Percentiles rank a stretch among this genome's conserved stretches.
Evolutionary conservation across 1,140 invertebrate species (phyloP).

Genomic region (Micrasema longulum): DNA sequence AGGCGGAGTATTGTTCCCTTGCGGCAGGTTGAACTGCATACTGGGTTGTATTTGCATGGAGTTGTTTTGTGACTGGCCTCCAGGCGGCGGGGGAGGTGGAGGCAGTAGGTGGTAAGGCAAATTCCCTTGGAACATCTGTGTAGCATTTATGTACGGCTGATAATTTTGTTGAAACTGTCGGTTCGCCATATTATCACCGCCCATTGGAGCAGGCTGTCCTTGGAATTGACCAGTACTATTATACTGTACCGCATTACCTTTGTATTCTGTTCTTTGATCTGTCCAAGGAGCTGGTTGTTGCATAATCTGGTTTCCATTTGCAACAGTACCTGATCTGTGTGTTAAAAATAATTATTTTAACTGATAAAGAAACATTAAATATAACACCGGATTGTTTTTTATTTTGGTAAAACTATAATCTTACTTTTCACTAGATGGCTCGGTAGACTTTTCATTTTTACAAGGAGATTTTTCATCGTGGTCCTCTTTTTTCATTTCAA

Average conservation of each 20-base stretch:
- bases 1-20: slow-evolving; percentile 39
- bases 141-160: slow-evolving; percentile 43
- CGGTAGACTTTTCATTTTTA: neutral
- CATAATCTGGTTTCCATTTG: neutral
- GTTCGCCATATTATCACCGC: slow-evolving; percentile 20
- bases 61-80: slow-evolving; percentile 41
- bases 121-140: slow-evolving; percentile 48
- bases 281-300: slow-evolving; percentile 5
- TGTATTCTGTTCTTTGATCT: slow-evolving; percentile 33
- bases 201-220: slow-evolving; percentile 27
- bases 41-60: slow-evolving; percentile 23
- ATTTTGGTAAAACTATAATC: neutral
- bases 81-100: slow-evolving; percentile 46
- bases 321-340: too few species aligned
- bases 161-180: slow-evolving; percentile 44
- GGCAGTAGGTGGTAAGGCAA: slow-evolving; percentile 49
- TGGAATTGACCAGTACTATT: slow-evolving; percentile 41
- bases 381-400: too few species aligned
- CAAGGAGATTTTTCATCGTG: neutral
- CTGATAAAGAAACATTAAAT: too few species aligned
- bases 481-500: slow-evolving; percentile 19
- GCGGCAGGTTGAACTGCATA: slow-evolving; percentile 43
- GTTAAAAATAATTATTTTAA: too few species aligned
- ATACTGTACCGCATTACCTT: slow-evolving; percentile 39
- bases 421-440: slow-evolving; percentile 31